These are phyloP conservation scores for Drosophila mayri DNA, from an alignment of 1,140 invertebrate species.

Conservation along the genomic window DNA sequence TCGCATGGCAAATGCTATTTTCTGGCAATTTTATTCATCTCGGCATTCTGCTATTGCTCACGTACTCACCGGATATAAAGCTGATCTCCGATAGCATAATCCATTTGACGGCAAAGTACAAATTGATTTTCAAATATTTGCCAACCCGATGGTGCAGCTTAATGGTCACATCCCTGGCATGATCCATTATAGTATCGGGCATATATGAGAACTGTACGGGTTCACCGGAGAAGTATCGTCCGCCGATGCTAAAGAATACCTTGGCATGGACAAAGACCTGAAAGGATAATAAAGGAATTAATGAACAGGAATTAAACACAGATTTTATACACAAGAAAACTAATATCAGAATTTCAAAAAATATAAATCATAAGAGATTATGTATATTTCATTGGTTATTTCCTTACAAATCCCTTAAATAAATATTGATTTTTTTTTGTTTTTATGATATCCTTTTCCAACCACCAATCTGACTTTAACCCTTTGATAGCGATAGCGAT, in stretches of 20 bases:
- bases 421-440: constrained; percentile 6
- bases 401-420: neutral
- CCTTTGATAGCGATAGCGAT: neutral
- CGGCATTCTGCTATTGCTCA: constrained; percentile 2
- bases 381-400: constrained; percentile 8
- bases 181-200: constrained; percentile 92
- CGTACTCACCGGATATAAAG: constrained; percentile 90
- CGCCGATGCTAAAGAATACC: constrained; percentile 92
- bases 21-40: constrained; percentile 50
- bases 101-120: constrained; percentile 94
- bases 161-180: constrained; percentile 93
- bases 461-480: neutral
- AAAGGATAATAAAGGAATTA: neutral
- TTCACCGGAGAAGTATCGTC: constrained; percentile 88
- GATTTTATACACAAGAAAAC: neutral
- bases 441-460: neutral
- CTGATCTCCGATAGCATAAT: constrained; percentile 95
- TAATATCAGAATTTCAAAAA: neutral
- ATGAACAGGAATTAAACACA: neutral
- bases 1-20: constrained; percentile 65
- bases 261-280: constrained; percentile 89
- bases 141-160: constrained; percentile 92
- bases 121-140: constrained; percentile 91
- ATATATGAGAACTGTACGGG: constrained; percentile 89
- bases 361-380: neutral